Evolutionary conservation across 2,888 invertebrate genomes (phyloP).

Genomic region (Caenorhabditis sinica): DNA sequence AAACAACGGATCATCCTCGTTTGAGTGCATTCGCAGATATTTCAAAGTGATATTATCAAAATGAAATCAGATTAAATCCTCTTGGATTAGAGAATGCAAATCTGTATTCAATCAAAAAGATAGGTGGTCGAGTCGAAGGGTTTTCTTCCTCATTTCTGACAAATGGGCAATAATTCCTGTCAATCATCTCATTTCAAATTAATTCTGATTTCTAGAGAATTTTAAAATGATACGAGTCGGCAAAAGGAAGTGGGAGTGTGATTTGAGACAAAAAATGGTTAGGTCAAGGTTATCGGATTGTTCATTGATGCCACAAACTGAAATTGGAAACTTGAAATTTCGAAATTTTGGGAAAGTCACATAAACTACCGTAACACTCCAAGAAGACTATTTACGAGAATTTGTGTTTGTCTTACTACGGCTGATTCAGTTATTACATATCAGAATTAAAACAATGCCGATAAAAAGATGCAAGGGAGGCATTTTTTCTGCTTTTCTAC

Average conservation of each 20-base stretch:
- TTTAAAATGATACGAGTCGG: background rate
- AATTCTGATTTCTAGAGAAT: slow-evolving; percentile 6
- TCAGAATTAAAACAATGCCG: background rate
- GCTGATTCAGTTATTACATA: slow-evolving; percentile 24
- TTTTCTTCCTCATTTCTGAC: slow-evolving; percentile 21
- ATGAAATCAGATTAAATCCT: slow-evolving; percentile 17
- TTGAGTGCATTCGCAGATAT: background rate
- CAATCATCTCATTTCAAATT: slow-evolving; percentile 12
- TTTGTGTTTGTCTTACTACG: slow-evolving; percentile 1
- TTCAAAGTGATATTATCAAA: background rate
- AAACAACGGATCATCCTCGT: slow-evolving; percentile 19
- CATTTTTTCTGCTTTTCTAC: background rate
- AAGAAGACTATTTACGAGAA: background rate
- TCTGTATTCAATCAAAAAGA: background rate
- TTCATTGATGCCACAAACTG: slow-evolving; percentile 3
- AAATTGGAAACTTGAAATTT: background rate
- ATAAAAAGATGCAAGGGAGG: slow-evolving; percentile 21
- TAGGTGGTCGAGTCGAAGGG: background rate
- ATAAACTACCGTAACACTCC: background rate
- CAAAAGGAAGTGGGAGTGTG: slow-evolving; percentile 14
- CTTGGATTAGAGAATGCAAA: background rate
- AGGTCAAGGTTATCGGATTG: slow-evolving; percentile 32
- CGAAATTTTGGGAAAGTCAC: background rate
- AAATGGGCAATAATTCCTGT: background rate
- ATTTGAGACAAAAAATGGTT: slow-evolving; percentile 2